phyloP scores from a whole-genome alignment of 2,113 vertebrate species.

The Desmodus rotundus region DNA sequence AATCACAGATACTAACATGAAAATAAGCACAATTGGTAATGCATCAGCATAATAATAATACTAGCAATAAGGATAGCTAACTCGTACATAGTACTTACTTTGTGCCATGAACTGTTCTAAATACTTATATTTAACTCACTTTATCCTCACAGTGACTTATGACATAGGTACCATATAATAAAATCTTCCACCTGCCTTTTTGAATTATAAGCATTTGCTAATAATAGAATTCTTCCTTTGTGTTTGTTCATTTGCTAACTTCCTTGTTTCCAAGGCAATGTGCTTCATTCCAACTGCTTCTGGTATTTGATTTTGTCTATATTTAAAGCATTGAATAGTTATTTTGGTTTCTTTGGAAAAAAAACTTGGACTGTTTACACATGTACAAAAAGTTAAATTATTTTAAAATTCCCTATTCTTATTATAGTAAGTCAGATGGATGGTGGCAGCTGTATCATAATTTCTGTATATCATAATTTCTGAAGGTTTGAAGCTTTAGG shows the following conservation, averaged over 20 bases:
- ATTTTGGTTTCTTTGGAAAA: conserved; percentile 49
- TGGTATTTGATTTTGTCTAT: conserved; percentile 64
- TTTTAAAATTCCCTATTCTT: conserved; percentile 26
- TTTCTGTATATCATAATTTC: background rate
- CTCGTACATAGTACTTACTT: background rate
- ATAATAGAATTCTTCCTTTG: conserved; percentile 63
- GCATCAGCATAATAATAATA: background rate
- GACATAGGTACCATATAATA: background rate
- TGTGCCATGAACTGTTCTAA: background rate
- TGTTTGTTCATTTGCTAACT: conserved; percentile 59
- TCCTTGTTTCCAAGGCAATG: conserved; percentile 66
- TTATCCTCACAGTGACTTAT: conserved; percentile 3
- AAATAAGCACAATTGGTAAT: conserved; percentile 14
- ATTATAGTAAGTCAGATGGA: conserved; percentile 27
- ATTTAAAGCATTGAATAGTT: conserved; percentile 58
- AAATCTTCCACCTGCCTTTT: conserved; percentile 54
- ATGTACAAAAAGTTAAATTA: conserved; percentile 44
- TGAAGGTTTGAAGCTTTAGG: background rate
- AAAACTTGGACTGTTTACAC: background rate
- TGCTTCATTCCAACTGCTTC: conserved; percentile 22
- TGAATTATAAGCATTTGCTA: conserved; percentile 53
- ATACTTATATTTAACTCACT: conserved; percentile 16
- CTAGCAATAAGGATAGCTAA: background rate
- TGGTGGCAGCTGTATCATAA: background rate
- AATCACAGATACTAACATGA: conserved; percentile 24